Evolutionary conservation across 2,797 vertebrate species (phyloP).

Genomic region (Crax fasciolata): DNA sequence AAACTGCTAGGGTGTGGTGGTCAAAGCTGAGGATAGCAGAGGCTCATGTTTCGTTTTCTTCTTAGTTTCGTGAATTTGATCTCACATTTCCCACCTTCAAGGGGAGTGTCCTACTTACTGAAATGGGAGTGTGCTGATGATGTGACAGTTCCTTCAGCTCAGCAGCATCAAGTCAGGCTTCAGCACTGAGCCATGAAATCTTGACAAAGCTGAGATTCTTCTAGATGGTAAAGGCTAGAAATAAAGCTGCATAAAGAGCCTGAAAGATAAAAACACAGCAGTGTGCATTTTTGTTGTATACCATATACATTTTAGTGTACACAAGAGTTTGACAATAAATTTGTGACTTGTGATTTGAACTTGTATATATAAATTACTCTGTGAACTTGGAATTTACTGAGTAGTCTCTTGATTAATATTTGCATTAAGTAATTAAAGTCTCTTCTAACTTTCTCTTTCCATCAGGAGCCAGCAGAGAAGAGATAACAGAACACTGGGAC

Average conservation of each 20-base stretch:
- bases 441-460: conserved; percentile 12
- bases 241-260: background rate
- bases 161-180: background rate
- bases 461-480: conserved; percentile 93
- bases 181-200: background rate
- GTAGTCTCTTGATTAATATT: background rate
- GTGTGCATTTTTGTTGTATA: background rate
- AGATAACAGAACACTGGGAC: conserved; percentile 95
- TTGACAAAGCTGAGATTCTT: background rate
- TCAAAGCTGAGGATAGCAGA: background rate
- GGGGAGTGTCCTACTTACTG: background rate
- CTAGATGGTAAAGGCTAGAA: background rate
- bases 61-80: background rate
- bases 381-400: background rate
- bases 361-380: background rate
- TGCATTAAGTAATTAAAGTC: background rate
- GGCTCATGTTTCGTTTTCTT: background rate
- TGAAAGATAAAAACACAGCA: background rate
- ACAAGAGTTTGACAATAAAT: background rate
- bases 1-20: background rate
- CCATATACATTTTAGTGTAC: background rate
- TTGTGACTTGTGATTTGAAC: background rate
- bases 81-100: background rate
- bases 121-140: background rate
- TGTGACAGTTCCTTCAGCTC: too few relatives aligned